These are phyloP conservation scores for Cuculus canorus DNA, from an alignment of 2,797 vertebrate species.

Conservation along the genomic window DNA sequence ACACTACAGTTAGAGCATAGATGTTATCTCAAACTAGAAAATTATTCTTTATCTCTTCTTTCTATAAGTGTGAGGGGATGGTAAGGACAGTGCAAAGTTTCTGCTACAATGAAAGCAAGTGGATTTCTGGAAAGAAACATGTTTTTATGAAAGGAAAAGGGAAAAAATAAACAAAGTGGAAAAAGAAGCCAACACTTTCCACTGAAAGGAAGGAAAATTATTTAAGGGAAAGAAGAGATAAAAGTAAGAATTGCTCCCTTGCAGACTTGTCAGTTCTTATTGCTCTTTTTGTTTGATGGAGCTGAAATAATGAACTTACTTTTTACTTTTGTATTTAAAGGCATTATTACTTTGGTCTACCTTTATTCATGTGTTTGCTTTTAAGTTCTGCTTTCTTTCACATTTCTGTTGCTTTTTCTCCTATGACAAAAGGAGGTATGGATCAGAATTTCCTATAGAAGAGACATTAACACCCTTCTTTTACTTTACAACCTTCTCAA, in stretches of 20 bases:
- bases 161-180: constrained; percentile 37
- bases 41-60: background rate
- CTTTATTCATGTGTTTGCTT: background rate
- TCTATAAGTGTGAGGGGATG: background rate
- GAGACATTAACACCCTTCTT: background rate
- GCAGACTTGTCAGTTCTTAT: background rate
- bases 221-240: background rate
- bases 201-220: constrained; percentile 10
- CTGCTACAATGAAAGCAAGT: constrained; percentile 1
- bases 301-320: background rate
- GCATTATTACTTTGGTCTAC: background rate
- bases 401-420: background rate
- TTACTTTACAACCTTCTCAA: background rate
- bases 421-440: background rate
- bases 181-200: constrained; percentile 26
- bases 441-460: background rate
- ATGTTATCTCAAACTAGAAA: background rate
- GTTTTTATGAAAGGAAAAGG: constrained; percentile 47
- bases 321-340: background rate
- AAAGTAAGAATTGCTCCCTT: background rate
- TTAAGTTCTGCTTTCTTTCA: background rate
- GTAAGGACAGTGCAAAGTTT: constrained; percentile 29
- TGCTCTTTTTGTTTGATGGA: background rate
- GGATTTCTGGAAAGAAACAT: constrained; percentile 44
- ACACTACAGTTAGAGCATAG: background rate